Percentiles rank a stretch among this genome's conserved stretches.
Conservation (phyloP, 2,113 vertebrate species). For the Malurus elegans region DNA sequence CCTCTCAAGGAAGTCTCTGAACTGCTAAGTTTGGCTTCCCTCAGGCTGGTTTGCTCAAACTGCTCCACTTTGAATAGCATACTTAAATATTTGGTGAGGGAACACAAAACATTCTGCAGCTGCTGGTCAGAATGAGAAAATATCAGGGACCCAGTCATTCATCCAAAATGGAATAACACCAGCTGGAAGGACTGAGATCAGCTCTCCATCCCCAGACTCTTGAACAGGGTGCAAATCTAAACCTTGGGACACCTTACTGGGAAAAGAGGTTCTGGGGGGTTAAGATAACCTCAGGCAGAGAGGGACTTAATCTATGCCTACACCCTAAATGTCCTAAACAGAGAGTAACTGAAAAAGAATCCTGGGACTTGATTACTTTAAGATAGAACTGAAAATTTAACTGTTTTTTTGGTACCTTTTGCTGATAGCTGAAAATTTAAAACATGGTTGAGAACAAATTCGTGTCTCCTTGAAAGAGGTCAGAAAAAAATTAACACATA, state of each 20-base stretch:
- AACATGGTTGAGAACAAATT: not conserved
- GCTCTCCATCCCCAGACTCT: not conserved
- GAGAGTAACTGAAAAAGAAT: not conserved
- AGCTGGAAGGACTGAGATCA: not conserved
- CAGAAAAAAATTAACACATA: not conserved
- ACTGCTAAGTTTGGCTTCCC: not conserved
- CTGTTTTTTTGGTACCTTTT: not conserved
- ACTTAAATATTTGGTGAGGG: not conserved
- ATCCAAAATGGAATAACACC: not conserved
- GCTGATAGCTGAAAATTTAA: not conserved
- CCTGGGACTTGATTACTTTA: not conserved
- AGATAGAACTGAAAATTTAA: not conserved
- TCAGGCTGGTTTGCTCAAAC: not conserved
- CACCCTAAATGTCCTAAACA: not conserved
- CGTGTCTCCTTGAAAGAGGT: not conserved
- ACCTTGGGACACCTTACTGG: not conserved
- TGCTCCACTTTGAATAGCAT: not conserved
- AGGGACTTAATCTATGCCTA: not conserved
- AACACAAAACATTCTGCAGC: not conserved
- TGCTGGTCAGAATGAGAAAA: not conserved
- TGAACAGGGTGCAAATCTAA: not conserved
- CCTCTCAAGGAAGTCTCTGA: not conserved
- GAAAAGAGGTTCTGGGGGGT: not conserved
- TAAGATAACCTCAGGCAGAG: not conserved
- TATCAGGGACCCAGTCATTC: not conserved